Percentiles rank a stretch among this genome's conserved stretches.
Conservation (phyloP, 2,797 vertebrate species). For the Tragopan temminckii region DNA sequence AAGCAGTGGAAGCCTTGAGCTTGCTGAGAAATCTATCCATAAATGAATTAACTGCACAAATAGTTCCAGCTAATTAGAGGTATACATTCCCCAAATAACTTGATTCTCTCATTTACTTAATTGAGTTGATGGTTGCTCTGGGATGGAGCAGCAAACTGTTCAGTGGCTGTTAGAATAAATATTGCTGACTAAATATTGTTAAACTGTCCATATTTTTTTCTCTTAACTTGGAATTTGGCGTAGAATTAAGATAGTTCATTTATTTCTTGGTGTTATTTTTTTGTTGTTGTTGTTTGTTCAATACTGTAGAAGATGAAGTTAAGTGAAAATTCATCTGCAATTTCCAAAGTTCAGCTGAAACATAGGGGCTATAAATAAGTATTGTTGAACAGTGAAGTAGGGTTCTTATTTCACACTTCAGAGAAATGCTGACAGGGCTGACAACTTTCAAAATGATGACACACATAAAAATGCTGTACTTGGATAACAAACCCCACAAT, state of each 20-base stretch:
- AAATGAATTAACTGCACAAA: slow-evolving; percentile 64
- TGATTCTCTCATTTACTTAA: slow-evolving; percentile 42
- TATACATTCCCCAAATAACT: slow-evolving; percentile 49
- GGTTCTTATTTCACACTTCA: background rate
- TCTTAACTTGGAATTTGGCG: background rate
- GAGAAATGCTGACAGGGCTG: background rate
- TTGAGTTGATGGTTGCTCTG: slow-evolving; percentile 39
- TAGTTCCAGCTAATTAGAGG: slow-evolving; percentile 67
- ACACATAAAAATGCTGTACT: background rate
- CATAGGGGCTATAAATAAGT: background rate
- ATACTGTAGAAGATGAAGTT: background rate
- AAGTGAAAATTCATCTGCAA: background rate
- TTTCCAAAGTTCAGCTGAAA: background rate
- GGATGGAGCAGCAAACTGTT: slow-evolving; percentile 12
- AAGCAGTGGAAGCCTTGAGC: background rate
- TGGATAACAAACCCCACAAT: background rate
- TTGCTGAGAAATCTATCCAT: slow-evolving; percentile 63
- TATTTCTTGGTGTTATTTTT: background rate
- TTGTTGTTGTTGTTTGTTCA: background rate
- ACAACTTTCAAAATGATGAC: background rate
- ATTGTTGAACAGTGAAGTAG: background rate
- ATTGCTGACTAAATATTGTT: background rate
- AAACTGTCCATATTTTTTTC: background rate
- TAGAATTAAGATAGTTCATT: background rate
- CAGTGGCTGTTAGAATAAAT: background rate